Base-by-base conservation (phyloP, 1,140 invertebrate genomes). In the Steinernema feltiae region DNA sequence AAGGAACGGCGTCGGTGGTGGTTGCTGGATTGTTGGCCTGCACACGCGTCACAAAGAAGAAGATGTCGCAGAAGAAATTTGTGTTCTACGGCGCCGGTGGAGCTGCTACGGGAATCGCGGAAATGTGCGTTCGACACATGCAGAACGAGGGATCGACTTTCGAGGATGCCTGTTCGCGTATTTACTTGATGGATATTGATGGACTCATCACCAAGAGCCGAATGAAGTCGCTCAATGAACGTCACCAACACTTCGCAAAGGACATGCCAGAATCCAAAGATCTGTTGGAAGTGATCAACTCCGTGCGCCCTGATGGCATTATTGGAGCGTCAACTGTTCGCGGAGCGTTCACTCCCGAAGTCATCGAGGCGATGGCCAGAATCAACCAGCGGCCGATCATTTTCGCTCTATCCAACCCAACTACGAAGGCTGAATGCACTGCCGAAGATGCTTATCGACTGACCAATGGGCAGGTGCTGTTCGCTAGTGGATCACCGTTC, bases 381-480 rank as follows among this genome's bases (percentile, higher is more conserved):
- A 92, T 92, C 85, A 94, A 93, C 80, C 90, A 95, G 32, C 89
- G 91, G 72, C 95, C 95, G 0, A 90, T 98, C 73, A 92, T 98
- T 71, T 98, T 98, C 87, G 94, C 95, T 21, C 88, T 98, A 1
- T 97, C 94, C 80, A 98, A 98, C 90, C 95, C 95, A 24, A 98
- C 95, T 0, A 92, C 90, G 84, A 94, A 95, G 89, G 94, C 95
- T 7, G 95, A 98, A 88, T 98, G 95, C 86, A 98, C 95, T 1
- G 94, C 95, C 24, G 92, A 95, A 84, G 91, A 92, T 78, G 95
- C 95, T 0, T 97, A 94, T 82, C 90, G 90, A 31, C 81, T 92
- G 82, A 95, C 94, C 1, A 90, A 95, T 82, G 94, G 94, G 69
- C 90, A 91, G 63, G 92, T 91, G 80, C 90, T 97, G 78, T 97